Conservation (phyloP, 2,113 vertebrate species). For the Gracilinanus agilis region DNA sequence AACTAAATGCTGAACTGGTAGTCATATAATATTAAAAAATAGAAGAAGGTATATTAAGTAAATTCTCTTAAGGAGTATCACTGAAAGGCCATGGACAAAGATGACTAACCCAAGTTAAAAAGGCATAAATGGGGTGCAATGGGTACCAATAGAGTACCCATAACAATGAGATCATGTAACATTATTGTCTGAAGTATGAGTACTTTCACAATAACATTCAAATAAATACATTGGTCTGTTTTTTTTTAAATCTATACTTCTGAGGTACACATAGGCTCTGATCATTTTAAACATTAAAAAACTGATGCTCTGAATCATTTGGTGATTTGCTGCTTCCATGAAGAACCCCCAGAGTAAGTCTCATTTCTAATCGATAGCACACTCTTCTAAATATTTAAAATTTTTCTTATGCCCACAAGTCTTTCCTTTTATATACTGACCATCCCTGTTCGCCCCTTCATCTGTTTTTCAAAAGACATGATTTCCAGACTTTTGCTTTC, state of each 20-base stretch:
- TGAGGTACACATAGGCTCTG: background rate
- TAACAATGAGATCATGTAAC: background rate
- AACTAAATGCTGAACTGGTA: background rate
- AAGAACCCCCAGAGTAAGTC: background rate
- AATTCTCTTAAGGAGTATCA: background rate
- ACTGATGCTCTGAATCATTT: background rate
- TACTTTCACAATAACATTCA: background rate
- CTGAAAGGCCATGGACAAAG: background rate
- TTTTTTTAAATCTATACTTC: background rate
- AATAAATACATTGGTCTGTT: background rate
- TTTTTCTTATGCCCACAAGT: background rate
- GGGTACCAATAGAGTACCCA: background rate
- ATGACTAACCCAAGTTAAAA: background rate
- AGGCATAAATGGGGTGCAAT: background rate
- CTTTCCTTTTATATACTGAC: background rate
- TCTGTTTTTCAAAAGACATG: background rate
- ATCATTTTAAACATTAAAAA: background rate
- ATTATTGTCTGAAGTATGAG: background rate
- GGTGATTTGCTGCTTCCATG: background rate
- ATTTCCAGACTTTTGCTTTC: background rate
- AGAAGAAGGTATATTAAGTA: background rate
- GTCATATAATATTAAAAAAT: background rate
- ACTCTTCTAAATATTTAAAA: background rate
- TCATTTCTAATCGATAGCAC: background rate
- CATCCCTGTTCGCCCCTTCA: background rate